Conservation (phyloP, 2,888 invertebrate species). For the Drosophila setosimentum region DNA sequence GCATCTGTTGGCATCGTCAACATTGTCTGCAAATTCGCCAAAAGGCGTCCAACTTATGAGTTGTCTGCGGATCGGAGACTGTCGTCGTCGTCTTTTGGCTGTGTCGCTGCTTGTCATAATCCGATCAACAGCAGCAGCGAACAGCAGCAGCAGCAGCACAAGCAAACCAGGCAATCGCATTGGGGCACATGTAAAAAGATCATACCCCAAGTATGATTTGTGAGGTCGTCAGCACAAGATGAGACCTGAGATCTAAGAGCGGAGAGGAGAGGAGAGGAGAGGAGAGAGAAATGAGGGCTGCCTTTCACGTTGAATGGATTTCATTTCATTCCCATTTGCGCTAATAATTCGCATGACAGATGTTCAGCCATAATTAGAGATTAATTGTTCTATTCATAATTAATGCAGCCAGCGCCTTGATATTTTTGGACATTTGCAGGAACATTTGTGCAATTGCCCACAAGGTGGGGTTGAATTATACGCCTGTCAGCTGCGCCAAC, state of each 20-base stretch:
- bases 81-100: conserved; percentile 28
- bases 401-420: conserved; percentile 53
- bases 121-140: conserved; percentile 71
- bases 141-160: conserved; percentile 41
- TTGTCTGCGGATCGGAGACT: conserved; percentile 18
- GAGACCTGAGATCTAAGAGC: not conserved
- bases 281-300: not conserved
- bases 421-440: conserved; percentile 75
- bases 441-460: conserved; percentile 45
- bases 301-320: conserved; percentile 67
- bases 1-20: conserved; percentile 78
- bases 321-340: conserved; percentile 55
- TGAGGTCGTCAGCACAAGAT: conserved; percentile 65
- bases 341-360: conserved; percentile 83
- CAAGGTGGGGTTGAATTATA: conserved; percentile 47
- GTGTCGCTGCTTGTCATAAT: conserved; percentile 82
- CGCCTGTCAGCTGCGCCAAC: conserved; percentile 38
- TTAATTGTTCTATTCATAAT: conserved; percentile 84
- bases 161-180: conserved; percentile 11
- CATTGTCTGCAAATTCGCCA: conserved; percentile 60
- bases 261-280: not conserved
- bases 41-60: conserved; percentile 24
- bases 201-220: conserved; percentile 50
- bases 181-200: conserved; percentile 2
- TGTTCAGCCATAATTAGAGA: conserved; percentile 84